Evolutionary conservation across 64 coral and sea anemone genomes (phyloP), one percentile per base, ranked within the genome.

Genomic region (Orbicella faveolata): DNA sequence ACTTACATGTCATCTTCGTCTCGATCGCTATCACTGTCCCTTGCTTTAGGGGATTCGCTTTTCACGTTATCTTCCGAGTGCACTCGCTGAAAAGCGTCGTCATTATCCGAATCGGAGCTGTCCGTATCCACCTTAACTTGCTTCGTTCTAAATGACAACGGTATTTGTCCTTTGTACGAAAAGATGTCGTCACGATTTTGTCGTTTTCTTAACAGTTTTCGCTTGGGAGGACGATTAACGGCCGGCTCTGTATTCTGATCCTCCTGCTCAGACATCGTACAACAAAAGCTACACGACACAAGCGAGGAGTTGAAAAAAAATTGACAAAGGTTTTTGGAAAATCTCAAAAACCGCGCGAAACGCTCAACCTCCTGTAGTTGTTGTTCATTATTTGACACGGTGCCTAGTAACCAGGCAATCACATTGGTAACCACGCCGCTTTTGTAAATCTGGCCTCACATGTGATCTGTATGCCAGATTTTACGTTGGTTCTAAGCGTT

Each of bases 61-160:
- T 3, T 39, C n/a, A 44, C 11, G 34, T 26, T 9, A 52, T 83
- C 30, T 41, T 65, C 59, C 67, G 34, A 34, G 33, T 65, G 61
- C 20, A 85, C 64, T 85, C 82, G 70, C 17, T 85, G 82, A 68
- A 85, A 85, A n/a, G 63, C 82, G 39, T 84, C 79, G 21, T 83
- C 82, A 8, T 72, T 30, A 73, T 85, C 82, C 10, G 82, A 85
- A 44, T 72, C 82, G 64, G 82, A 85, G 23, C 82, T 85, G 36
- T 85, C 80, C 0, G 80, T 44, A 11, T 83, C 79, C n/a, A 85
- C 37, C 19, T 85, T 85, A 1, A 85, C 36, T n/a, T 72, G 37
- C n/a, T 85, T 85, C 21, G 64, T 62, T 72, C 39, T 68, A 33
- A 85, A 85, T 5, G 82, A 85, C 41, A 85, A 73, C 39, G 82